Conservation (phyloP, 2,113 vertebrate species). For the Sula dactylatra region DNA sequence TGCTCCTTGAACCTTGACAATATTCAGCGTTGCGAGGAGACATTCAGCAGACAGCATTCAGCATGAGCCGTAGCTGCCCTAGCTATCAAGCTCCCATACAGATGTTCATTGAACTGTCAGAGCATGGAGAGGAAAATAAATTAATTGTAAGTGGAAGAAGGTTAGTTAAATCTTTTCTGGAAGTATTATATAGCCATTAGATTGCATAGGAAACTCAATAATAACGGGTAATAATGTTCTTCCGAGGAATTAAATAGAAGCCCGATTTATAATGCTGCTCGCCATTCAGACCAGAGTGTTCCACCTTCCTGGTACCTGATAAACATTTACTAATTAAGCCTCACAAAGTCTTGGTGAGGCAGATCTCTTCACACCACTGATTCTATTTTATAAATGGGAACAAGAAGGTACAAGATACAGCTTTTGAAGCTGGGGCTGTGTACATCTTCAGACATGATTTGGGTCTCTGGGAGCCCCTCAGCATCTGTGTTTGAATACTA, state of each 20-base stretch:
- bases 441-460: neutral
- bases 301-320: slow-evolving; percentile 3
- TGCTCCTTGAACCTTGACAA: neutral
- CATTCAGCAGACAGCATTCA: neutral
- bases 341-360: neutral
- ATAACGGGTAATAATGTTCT: slow-evolving; percentile 25
- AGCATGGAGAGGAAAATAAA: neutral
- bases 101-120: slow-evolving; percentile 17
- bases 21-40: neutral
- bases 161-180: slow-evolving; percentile 42
- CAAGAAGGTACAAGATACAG: neutral
- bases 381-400: slow-evolving; percentile 7
- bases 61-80: neutral
- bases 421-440: neutral
- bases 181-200: neutral
- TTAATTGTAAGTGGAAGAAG: slow-evolving; percentile 31
- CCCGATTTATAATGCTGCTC: neutral
- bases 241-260: slow-evolving; percentile 12
- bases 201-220: slow-evolving; percentile 19
- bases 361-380: slow-evolving; percentile 31
- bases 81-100: neutral
- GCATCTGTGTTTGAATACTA: neutral
- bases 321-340: slow-evolving; percentile 55
- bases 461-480: neutral
- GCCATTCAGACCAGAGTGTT: neutral